Percentiles rank a stretch among this genome's conserved stretches.
These are phyloP conservation scores for Bacillus rossius DNA, from an alignment of 1,140 invertebrate genomes.

Conservation along the genomic window DNA sequence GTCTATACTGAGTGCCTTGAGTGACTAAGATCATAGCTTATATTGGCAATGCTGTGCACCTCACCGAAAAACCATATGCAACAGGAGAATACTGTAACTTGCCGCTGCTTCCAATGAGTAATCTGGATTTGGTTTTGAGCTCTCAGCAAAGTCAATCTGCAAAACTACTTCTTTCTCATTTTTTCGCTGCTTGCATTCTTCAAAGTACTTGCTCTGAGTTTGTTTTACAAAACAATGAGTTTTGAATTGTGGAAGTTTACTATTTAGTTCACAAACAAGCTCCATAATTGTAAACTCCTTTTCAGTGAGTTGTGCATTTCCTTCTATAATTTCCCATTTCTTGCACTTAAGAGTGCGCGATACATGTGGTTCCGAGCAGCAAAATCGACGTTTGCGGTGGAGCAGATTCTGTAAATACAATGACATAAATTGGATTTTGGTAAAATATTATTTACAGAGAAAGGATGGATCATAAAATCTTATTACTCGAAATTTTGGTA, in stretches of 20 bases:
- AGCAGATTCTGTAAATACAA: too few relatives aligned
- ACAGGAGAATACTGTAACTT: conserved; percentile 8
- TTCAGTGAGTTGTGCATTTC: background rate
- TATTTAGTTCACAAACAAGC: background rate
- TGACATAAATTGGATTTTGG: too few relatives aligned
- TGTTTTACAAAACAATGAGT: conserved; percentile 1
- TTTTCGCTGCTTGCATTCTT: background rate
- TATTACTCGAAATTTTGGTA: too few relatives aligned
- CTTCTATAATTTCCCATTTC: background rate
- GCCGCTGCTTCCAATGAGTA: conserved; percentile 20
- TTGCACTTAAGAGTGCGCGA: too few relatives aligned
- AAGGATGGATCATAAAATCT: too few relatives aligned
- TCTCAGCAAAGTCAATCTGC: conserved; percentile 27
- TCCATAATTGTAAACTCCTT: background rate
- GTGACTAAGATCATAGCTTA: conserved; percentile 3
- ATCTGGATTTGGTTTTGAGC: conserved; percentile 27
- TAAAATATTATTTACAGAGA: too few relatives aligned
- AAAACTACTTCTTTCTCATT: conserved; percentile 2
- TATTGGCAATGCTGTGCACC: background rate
- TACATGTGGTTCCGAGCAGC: too few relatives aligned
- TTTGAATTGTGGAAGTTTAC: background rate
- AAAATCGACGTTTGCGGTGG: too few relatives aligned
- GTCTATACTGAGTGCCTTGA: background rate
- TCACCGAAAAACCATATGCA: background rate
- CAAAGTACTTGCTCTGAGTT: background rate